These are phyloP conservation scores for Hippoglossus hippoglossus DNA, from an alignment of 2,797 vertebrate genomes.

Conservation along the genomic window DNA sequence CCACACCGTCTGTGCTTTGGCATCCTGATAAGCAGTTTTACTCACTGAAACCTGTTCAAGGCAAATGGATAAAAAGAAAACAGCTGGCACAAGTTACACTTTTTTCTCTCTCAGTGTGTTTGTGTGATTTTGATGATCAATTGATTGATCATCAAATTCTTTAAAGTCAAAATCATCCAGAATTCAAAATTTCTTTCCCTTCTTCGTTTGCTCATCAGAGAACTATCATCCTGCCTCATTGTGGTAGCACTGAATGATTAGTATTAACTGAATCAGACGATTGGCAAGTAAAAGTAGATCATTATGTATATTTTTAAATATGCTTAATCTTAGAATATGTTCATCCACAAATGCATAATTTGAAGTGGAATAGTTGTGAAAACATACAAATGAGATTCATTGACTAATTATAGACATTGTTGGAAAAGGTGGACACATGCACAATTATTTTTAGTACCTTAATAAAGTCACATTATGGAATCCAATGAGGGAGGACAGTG, in stretches of 20 bases:
- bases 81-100: slow-evolving; percentile 16
- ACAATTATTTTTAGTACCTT: no score
- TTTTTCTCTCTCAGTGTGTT: not conserved
- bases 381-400: slow-evolving; percentile 47
- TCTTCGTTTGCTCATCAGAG: slow-evolving; percentile 8
- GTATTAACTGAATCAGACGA: slow-evolving; percentile 47
- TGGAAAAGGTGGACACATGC: no score
- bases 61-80: slow-evolving; percentile 20
- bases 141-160: slow-evolving; percentile 36
- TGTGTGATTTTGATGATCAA: slow-evolving; percentile 23
- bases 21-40: slow-evolving; percentile 47
- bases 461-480: no score
- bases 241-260: slow-evolving; percentile 19
- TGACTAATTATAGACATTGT: slow-evolving; percentile 3
- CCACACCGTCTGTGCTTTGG: slow-evolving; percentile 50
- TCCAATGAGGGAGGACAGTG: no score
- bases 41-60: slow-evolving; percentile 33
- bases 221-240: slow-evolving; percentile 34
- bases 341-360: slow-evolving; percentile 46
- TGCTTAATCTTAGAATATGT: slow-evolving; percentile 48
- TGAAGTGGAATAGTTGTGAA: slow-evolving; percentile 51
- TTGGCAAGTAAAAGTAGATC: slow-evolving; percentile 45
- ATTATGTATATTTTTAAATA: slow-evolving; percentile 50
- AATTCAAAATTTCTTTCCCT: slow-evolving; percentile 27
- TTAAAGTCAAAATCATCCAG: slow-evolving; percentile 23